A percentile compares a stretch with the other conserved stretches of the same genome.
These are phyloP conservation scores for Trachelipus rathkii DNA, from an alignment of 1,140 invertebrate genomes.

Conservation along the genomic window DNA sequence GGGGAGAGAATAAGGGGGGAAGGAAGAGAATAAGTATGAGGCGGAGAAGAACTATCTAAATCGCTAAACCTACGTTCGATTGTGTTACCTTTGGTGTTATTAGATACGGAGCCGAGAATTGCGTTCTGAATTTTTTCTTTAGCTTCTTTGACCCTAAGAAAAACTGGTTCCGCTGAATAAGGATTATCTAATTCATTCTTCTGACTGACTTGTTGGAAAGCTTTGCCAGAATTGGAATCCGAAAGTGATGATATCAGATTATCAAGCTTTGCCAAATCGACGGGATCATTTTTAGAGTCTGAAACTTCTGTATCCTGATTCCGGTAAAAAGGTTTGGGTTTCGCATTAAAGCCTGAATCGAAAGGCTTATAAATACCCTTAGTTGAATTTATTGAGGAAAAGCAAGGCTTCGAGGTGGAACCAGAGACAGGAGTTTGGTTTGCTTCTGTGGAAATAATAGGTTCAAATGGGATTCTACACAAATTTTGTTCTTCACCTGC, in stretches of 20 bases:
- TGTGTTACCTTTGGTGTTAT: constrained; percentile 40
- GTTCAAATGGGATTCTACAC: too few species aligned
- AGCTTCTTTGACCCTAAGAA: constrained; percentile 34
- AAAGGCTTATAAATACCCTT: constrained; percentile 29
- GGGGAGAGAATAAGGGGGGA: constrained; percentile 20
- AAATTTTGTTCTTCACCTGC: constrained; percentile 17
- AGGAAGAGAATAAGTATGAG: constrained; percentile 24
- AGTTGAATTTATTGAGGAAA: constrained; percentile 2
- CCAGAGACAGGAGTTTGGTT: too few species aligned
- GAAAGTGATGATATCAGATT: constrained; percentile 42
- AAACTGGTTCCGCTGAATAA: constrained; percentile 22
- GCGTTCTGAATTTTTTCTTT: constrained; percentile 43
- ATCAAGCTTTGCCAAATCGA: constrained; percentile 39
- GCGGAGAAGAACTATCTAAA: constrained; percentile 32
- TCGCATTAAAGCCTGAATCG: constrained; percentile 40
- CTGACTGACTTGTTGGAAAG: constrained; percentile 6
- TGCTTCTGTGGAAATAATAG: too few species aligned
- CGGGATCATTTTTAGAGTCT: constrained; percentile 9
- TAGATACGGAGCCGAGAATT: constrained; percentile 43
- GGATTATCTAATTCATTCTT: constrained; percentile 23
- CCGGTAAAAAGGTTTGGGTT: constrained; percentile 41
- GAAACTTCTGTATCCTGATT: constrained; percentile 14
- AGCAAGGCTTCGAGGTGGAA: not conserved
- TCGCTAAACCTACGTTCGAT: constrained; percentile 35
- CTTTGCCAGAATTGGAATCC: not conserved